Evolutionary conservation across 2,797 vertebrate species (phyloP).

Genomic region (Limnodromus scolopaceus): DNA sequence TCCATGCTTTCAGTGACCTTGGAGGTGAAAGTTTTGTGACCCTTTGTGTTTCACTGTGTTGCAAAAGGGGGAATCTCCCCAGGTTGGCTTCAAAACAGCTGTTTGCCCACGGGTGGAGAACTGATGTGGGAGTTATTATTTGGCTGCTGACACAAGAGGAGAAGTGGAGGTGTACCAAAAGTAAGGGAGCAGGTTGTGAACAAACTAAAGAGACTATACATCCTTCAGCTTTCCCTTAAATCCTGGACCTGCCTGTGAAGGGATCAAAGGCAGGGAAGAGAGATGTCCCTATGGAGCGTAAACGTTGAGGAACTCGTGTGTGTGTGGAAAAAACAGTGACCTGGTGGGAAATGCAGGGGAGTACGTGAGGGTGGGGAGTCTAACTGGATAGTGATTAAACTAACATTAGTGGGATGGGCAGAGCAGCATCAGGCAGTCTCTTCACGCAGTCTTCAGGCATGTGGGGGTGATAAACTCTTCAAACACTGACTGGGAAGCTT

Average conservation of each 20-base stretch:
- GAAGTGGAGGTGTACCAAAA: neutral
- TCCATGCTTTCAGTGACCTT: neutral
- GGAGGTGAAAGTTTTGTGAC: neutral
- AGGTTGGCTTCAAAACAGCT: neutral
- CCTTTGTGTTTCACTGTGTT: neutral
- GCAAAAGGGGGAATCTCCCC: neutral
- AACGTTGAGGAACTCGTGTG: neutral
- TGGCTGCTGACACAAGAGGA: neutral
- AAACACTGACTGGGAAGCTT: constrained; percentile 33
- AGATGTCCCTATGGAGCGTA: neutral
- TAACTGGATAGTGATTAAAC: neutral
- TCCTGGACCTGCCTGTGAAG: neutral
- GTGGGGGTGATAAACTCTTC: constrained; percentile 41
- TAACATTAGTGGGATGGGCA: neutral
- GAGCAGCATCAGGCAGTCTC: constrained; percentile 28
- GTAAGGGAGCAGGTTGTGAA: neutral
- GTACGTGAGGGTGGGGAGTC: neutral
- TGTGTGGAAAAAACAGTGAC: neutral
- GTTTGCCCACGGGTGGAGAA: neutral
- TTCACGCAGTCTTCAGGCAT: neutral
- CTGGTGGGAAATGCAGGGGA: neutral
- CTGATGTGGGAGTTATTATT: neutral
- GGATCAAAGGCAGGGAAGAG: neutral
- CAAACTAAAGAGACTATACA: neutral
- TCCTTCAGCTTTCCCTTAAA: neutral